Base-by-base conservation (phyloP, 2,888 invertebrate genomes). In the Hirtodrosophila duncani region DNA sequence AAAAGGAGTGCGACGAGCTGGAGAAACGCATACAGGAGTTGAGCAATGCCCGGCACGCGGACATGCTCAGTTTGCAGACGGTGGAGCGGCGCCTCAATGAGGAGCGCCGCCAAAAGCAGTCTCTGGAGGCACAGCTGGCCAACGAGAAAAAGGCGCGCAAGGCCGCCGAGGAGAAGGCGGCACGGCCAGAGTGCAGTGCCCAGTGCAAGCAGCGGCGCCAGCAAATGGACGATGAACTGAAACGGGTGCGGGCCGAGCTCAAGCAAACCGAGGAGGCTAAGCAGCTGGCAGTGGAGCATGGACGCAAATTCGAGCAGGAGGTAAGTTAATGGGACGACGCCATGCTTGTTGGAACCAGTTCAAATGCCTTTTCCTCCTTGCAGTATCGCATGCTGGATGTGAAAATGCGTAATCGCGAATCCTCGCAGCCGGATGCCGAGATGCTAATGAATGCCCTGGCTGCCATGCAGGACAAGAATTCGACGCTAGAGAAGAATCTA, bases 401-500 rank as follows among this genome's bases (percentile, higher is more conserved):
- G 3, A 86, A 87, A 63, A 75, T 87, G 21, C 81, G 86, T 20
- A 86, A 72, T 58, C 85, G 86, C 3, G 87, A 87, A 49, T 81
- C 86, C 3, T 62, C 67, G 14, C 86, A 85, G 51, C 84, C 85
- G 6, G 91, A 91, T 80, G 90, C 92, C 16, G 95, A 95, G 75
- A 91, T 94, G 81, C 88, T 96, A 67, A 91, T 94, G 89, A 90
- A 92, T 26, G 94, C 95, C 11, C 88, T 96, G 67, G 90, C 91
- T 37, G 92, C 93, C 62, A 90, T 97, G 88, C 94, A 95, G 87
- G 97, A 98, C 85, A 95, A 97, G 85, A 96, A 96, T 85, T 88
- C 92, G 79, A 96, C 97, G 85, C 90, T 99, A 78, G 97, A 99
- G 88, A 94, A 94, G 84, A 95, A 95, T 83, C 91, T 99, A 69